phyloP scores from a whole-genome alignment of 2,113 vertebrate genomes.

The Buteo buteo region DNA sequence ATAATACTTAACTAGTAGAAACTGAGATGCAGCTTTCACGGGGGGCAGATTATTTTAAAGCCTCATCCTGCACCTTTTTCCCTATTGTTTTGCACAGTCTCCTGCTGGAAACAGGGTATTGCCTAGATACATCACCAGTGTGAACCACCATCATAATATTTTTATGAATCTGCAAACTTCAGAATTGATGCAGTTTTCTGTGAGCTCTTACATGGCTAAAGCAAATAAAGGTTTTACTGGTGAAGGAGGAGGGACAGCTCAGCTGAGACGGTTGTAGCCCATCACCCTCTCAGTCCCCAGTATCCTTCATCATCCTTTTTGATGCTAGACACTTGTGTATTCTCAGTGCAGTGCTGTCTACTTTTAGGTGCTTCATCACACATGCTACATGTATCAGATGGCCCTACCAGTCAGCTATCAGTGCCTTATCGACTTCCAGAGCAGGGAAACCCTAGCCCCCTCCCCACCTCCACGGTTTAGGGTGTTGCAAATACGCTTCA shows the following conservation, averaged over 20 bases:
- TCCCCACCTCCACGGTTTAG: neutral
- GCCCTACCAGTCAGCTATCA: accelerated
- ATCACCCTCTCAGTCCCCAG: neutral
- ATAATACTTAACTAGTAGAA: neutral
- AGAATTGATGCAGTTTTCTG: neutral
- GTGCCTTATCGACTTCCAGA: neutral
- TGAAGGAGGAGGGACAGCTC: neutral
- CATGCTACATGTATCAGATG: neutral
- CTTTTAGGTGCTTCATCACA: neutral
- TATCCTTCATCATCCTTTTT: neutral
- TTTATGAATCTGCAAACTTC: neutral
- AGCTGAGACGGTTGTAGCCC: neutral
- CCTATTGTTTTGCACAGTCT: neutral
- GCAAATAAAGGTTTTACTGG: neutral
- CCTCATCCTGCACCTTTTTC: neutral
- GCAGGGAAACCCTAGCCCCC: neutral
- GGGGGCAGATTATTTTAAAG: neutral
- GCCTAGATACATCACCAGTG: neutral
- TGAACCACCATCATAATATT: neutral
- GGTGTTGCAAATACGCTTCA: neutral
- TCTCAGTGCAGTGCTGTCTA: neutral
- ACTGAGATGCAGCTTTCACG: neutral
- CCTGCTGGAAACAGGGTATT: neutral
- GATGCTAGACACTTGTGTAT: neutral
- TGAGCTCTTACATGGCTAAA: neutral